phyloP scores from a whole-genome alignment of 2,888 invertebrate genomes.

The Ditula angustiorana region DNA sequence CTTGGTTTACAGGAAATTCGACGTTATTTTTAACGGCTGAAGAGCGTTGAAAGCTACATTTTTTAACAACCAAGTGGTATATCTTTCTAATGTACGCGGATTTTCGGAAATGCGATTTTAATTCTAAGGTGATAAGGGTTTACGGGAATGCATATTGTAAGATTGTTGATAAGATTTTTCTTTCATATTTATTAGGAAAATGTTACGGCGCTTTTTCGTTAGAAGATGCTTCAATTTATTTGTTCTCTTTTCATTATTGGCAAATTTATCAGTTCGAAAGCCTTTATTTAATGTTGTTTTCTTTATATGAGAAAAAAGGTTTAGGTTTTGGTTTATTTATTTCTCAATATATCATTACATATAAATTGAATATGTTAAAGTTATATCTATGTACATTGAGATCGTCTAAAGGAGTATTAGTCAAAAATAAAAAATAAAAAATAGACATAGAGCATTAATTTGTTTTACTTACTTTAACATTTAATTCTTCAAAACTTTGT shows the following conservation, averaged over 20 bases:
- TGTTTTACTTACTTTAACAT: no score
- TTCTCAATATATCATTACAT: no score
- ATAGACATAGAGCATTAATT: no score
- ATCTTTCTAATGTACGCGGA: not conserved
- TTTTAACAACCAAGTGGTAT: not conserved
- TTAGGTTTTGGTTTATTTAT: no score
- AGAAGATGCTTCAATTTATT: not conserved
- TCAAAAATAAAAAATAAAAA: no score
- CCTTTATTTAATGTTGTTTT: no score
- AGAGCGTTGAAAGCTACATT: not conserved
- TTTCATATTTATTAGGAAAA: not conserved
- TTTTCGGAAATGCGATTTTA: constrained; percentile 19
- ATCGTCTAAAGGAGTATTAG: no score
- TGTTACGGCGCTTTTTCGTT: not conserved
- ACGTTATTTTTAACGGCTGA: not conserved
- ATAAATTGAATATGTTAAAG: no score
- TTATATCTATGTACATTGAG: no score
- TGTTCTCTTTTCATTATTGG: not conserved
- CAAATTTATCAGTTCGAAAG: not conserved
- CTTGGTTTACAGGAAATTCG: not conserved
- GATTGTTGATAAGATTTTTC: not conserved
- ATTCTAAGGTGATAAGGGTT: constrained; percentile 1
- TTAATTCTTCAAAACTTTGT: no score
- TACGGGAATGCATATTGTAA: constrained; percentile 1
- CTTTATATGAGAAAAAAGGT: no score